Percentiles rank a stretch among this genome's conserved stretches.
These are phyloP conservation scores for Periplaneta americana DNA, from an alignment of 1,140 invertebrate genomes.

Conservation along the genomic window DNA sequence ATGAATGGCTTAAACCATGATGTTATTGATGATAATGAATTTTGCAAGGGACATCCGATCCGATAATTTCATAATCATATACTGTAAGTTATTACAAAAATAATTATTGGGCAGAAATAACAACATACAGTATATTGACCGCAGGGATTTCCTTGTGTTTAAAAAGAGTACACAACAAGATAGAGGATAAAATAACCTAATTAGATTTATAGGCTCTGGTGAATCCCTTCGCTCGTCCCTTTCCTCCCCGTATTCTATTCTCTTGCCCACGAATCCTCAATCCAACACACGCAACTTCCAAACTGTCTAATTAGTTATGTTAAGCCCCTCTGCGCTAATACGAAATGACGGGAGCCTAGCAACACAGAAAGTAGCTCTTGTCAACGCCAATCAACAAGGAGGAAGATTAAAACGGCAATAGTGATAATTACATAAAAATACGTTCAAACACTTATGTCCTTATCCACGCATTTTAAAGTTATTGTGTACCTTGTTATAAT, in stretches of 20 bases:
- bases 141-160: too few species aligned
- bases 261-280: too few species aligned
- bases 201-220: background rate
- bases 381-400: background rate
- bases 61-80: too few species aligned
- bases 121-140: too few species aligned
- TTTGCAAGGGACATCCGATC: too few species aligned
- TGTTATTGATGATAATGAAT: too few species aligned
- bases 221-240: background rate
- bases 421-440: background rate
- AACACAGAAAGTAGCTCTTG: background rate
- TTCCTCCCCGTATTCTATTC: background rate
- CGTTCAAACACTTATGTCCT: background rate
- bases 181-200: too few species aligned
- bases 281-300: background rate
- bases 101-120: too few species aligned
- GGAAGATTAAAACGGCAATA: background rate
- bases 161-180: too few species aligned
- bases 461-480: background rate
- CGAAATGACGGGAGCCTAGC: background rate
- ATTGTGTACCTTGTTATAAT: background rate
- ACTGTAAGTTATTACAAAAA: too few species aligned
- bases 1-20: too few species aligned
- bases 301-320: background rate
- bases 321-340: background rate